These are phyloP conservation scores for Picus viridis DNA, from an alignment of 2,797 vertebrate genomes.

Conservation along the genomic window DNA sequence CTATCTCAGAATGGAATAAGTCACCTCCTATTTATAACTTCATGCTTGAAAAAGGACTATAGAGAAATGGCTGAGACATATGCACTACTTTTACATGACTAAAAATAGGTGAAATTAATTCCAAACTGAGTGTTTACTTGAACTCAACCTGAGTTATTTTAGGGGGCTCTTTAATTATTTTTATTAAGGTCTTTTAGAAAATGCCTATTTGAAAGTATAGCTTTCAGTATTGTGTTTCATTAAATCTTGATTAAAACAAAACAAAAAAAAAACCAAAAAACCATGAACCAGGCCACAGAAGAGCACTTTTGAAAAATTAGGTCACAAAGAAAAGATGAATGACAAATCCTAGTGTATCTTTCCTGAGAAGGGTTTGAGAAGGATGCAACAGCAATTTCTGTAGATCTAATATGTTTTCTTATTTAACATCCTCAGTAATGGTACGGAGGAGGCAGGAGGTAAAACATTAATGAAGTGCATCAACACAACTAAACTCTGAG, in stretches of 20 bases:
- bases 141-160: background rate
- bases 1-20: background rate
- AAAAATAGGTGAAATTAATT: background rate
- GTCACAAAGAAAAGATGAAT: background rate
- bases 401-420: background rate
- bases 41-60: background rate
- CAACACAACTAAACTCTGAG: background rate
- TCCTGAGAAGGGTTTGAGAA: background rate
- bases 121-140: background rate
- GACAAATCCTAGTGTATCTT: background rate
- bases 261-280: too few species aligned
- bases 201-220: background rate
- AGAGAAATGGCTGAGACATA: background rate
- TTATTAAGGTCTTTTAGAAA: background rate
- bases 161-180: background rate
- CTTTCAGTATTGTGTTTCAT: background rate
- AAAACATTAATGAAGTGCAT: background rate
- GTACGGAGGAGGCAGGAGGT: background rate
- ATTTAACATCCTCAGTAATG: background rate
- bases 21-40: background rate
- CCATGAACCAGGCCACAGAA: background rate
- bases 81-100: background rate
- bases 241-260: background rate
- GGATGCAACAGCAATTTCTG: background rate
- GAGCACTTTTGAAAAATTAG: background rate